A percentile compares a stretch with the other conserved stretches of the same genome.
These are phyloP conservation scores for Sebastes trivittatus DNA, from an alignment of 2,797 vertebrate genomes.

Conservation along the genomic window DNA sequence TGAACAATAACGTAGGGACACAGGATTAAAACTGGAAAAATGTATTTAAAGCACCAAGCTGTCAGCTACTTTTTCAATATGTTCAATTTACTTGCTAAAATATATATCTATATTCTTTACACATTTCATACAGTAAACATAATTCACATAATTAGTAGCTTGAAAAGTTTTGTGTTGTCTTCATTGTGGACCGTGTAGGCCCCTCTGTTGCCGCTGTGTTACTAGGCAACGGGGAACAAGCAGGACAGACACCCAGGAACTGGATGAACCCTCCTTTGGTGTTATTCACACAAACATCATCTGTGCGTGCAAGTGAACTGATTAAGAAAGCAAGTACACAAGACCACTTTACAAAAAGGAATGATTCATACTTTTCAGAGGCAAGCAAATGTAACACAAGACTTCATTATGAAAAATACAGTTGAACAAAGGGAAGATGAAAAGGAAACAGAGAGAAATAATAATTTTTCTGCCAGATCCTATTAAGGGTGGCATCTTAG, in stretches of 20 bases:
- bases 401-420: conserved; percentile 63
- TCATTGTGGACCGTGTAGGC: neutral
- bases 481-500: conserved; percentile 81
- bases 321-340: conserved; percentile 17
- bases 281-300: neutral
- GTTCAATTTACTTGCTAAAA: neutral
- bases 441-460: conserved; percentile 62
- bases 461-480: conserved; percentile 74
- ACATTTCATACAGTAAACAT: neutral
- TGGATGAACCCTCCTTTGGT: neutral
- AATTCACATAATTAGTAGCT: neutral
- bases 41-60: no score
- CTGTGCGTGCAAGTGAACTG: neutral
- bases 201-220: neutral
- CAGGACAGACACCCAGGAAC: neutral
- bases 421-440: conserved; percentile 60
- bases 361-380: conserved; percentile 36
- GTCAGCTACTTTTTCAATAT: neutral
- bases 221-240: neutral
- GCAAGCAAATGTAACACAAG: conserved; percentile 51
- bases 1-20: no score
- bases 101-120: no score
- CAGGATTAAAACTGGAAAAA: no score
- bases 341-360: neutral
- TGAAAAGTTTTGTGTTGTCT: neutral